phyloP scores from a whole-genome alignment of 2,888 invertebrate genomes.

The Aspidiotus rigidus region DNA sequence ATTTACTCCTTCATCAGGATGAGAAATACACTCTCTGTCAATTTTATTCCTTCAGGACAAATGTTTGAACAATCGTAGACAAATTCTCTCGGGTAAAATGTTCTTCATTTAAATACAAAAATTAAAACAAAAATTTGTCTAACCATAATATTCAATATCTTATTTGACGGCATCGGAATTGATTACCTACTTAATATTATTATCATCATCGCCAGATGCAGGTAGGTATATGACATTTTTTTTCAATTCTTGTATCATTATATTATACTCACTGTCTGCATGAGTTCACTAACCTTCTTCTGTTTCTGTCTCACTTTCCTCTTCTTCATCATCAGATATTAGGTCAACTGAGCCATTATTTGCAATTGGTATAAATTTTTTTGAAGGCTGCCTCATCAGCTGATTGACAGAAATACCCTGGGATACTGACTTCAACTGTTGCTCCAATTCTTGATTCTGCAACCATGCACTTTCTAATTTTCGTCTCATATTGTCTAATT shows the following conservation, averaged over 20 bases:
- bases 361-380: slow-evolving; percentile 38
- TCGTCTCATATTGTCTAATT: slow-evolving; percentile 62
- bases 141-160: too few relatives aligned
- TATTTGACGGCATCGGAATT: too few relatives aligned
- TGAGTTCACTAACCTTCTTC: slow-evolving; percentile 36
- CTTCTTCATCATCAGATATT: slow-evolving; percentile 38
- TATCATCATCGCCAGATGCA: too few relatives aligned
- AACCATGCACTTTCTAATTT: slow-evolving; percentile 72
- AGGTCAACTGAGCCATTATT: slow-evolving; percentile 37
- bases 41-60: too few relatives aligned
- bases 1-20: too few relatives aligned
- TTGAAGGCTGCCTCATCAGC: slow-evolving; percentile 40
- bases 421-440: slow-evolving; percentile 56
- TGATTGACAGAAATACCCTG: slow-evolving; percentile 35
- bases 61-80: too few relatives aligned
- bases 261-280: neutral
- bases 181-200: too few relatives aligned
- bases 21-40: too few relatives aligned
- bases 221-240: neutral
- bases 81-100: too few relatives aligned
- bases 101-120: too few relatives aligned
- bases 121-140: too few relatives aligned
- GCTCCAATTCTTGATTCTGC: slow-evolving; percentile 66
- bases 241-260: slow-evolving; percentile 6
- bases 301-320: slow-evolving; percentile 38